These are phyloP conservation scores for Drosophila conformis DNA, from an alignment of 2,888 invertebrate genomes.

Conservation along the genomic window DNA sequence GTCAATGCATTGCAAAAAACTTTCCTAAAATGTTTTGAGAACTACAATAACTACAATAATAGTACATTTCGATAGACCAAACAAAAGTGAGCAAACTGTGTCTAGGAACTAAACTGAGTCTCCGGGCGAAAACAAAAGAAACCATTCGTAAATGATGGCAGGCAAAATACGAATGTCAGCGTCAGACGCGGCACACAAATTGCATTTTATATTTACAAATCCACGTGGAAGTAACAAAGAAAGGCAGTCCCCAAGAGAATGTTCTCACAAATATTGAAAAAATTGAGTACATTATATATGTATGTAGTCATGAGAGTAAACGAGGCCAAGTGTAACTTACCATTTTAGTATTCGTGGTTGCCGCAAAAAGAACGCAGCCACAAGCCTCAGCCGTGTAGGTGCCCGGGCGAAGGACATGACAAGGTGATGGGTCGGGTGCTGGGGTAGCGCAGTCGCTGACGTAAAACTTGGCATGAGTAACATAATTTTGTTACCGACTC, in stretches of 20 bases:
- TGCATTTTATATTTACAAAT: constrained; percentile 59
- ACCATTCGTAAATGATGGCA: constrained; percentile 4
- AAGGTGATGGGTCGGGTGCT: constrained; percentile 23
- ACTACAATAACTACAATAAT: not conserved
- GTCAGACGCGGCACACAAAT: constrained; percentile 42
- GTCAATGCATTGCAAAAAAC: constrained; percentile 16
- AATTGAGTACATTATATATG: constrained; percentile 1
- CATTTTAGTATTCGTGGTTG: constrained; percentile 43
- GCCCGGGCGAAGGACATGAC: constrained; percentile 47
- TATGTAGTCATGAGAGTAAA: constrained; percentile 11
- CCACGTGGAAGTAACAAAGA: constrained; percentile 49
- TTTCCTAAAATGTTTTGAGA: not conserved
- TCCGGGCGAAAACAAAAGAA: not conserved
- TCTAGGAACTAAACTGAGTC: not conserved
- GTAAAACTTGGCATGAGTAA: constrained; percentile 54
- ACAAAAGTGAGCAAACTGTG: not conserved
- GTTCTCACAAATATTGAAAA: constrained; percentile 1
- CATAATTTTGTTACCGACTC: constrained; percentile 61
- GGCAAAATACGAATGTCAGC: constrained; percentile 42
- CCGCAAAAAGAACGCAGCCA: constrained; percentile 45
- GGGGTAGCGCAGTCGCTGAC: constrained; percentile 51
- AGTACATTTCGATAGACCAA: not conserved
- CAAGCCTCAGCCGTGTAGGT: constrained; percentile 31
- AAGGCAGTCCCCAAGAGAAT: constrained; percentile 10
- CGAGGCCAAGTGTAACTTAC: constrained; percentile 50